Evolutionary conservation across 2,888 invertebrate species (phyloP).

Genomic region (Lacanobia wlatinum): DNA sequence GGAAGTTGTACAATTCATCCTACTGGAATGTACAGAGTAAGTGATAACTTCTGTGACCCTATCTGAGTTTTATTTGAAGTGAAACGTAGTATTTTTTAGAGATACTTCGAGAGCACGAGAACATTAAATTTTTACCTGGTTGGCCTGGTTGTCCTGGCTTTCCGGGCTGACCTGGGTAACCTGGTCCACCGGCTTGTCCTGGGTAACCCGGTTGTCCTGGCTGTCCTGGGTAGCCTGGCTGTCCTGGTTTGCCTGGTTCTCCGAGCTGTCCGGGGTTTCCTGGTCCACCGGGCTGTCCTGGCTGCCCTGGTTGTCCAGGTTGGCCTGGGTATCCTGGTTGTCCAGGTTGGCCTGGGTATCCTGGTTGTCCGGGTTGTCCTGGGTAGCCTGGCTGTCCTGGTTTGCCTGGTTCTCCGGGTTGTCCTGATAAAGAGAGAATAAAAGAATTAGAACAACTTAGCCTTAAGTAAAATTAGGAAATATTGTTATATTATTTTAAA

Average conservation of each 20-base stretch:
- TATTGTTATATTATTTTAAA: no score
- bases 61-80: no score
- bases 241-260: slow-evolving; percentile 1
- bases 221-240: slow-evolving; percentile 21
- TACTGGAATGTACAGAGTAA: no score
- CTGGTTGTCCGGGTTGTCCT: slow-evolving; percentile 17
- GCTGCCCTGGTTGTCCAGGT: slow-evolving; percentile 14
- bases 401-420: slow-evolving; percentile 15
- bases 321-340: slow-evolving; percentile 24
- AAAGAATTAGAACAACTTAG: no score
- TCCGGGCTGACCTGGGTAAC: slow-evolving; percentile 68
- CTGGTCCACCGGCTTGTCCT: slow-evolving; percentile 32
- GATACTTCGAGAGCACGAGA: no score
- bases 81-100: no score
- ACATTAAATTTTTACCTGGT: slow-evolving; percentile 33
- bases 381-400: slow-evolving; percentile 25
- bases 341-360: not conserved
- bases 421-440: no score
- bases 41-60: no score
- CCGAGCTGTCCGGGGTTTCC: slow-evolving; percentile 71
- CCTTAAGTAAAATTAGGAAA: no score
- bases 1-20: no score
- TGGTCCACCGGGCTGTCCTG: slow-evolving; percentile 65
- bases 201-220: slow-evolving; percentile 49
- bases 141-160: slow-evolving; percentile 52